phyloP scores from a whole-genome alignment of 2,888 invertebrate genomes.

The Erynnis tages region DNA sequence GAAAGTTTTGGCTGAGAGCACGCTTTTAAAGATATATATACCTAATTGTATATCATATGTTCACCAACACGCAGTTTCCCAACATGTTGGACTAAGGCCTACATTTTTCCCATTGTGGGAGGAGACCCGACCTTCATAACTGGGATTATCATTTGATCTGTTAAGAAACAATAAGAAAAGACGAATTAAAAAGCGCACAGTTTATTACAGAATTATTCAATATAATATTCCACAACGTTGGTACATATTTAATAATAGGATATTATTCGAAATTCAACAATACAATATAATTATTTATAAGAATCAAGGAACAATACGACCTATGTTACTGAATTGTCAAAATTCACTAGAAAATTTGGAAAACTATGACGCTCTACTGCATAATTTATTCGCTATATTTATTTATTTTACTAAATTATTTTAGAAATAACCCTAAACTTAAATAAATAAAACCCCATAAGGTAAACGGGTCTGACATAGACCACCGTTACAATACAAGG shows the following conservation, averaged over 20 bases:
- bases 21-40: too few relatives aligned
- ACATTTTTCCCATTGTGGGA: too few relatives aligned
- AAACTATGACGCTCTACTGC: slow-evolving; percentile 32
- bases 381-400: slow-evolving; percentile 2
- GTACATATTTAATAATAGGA: slow-evolving; percentile 39
- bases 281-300: slow-evolving; percentile 34
- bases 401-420: slow-evolving; percentile 17
- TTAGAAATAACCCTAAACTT: slow-evolving; percentile 16
- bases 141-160: too few relatives aligned
- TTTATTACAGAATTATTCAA: slow-evolving; percentile 57
- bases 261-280: slow-evolving; percentile 43
- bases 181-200: slow-evolving; percentile 56
- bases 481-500: slow-evolving; percentile 2
- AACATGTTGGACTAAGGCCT: too few relatives aligned
- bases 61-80: too few relatives aligned
- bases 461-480: slow-evolving; percentile 2
- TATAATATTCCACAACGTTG: slow-evolving; percentile 44
- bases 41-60: too few relatives aligned
- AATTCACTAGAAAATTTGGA: slow-evolving; percentile 45
- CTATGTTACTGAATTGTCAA: slow-evolving; percentile 30
- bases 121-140: too few relatives aligned
- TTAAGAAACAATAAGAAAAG: slow-evolving; percentile 28
- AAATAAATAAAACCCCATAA: slow-evolving; percentile 8
- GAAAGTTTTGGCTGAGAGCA: too few relatives aligned
- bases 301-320: slow-evolving; percentile 15